phyloP scores from a whole-genome alignment of 2,797 vertebrate species.

The Chromobotia macracanthus region DNA sequence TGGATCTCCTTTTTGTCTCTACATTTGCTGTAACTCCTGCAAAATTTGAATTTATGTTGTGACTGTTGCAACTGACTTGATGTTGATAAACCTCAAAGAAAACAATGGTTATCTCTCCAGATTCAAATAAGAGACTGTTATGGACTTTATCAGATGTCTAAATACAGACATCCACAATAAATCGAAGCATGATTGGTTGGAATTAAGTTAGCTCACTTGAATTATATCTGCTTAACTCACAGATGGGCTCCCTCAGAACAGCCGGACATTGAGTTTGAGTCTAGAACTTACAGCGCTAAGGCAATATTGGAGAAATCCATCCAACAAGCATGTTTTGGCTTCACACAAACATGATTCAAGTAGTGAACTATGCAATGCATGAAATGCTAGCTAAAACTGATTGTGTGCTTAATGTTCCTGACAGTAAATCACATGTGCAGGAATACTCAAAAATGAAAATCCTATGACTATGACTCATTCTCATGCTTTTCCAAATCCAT shows the following conservation, averaged over 20 bases:
- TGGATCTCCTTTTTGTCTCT: conserved; percentile 68
- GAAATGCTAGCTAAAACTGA: conserved; percentile 72
- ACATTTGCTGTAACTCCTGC: conserved; percentile 81
- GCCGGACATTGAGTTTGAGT: conserved; percentile 84
- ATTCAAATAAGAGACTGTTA: conserved; percentile 84
- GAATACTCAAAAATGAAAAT: conserved; percentile 55
- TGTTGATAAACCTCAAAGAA: conserved; percentile 79
- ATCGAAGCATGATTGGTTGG: conserved; percentile 81
- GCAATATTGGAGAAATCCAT: conserved; percentile 78
- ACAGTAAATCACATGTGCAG: conserved; percentile 74
- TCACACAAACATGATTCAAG: conserved; percentile 65
- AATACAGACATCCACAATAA: conserved; percentile 84
- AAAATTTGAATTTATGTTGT: conserved; percentile 81
- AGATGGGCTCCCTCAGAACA: conserved; percentile 82
- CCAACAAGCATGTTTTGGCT: conserved; percentile 47
- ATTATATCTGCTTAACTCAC: conserved; percentile 86
- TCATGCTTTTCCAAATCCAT: neutral
- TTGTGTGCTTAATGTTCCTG: conserved; percentile 55
- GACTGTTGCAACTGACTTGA: conserved; percentile 81
- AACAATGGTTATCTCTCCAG: conserved; percentile 76
- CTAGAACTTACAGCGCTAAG: conserved; percentile 83
- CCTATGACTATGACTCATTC: neutral
- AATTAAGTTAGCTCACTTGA: conserved; percentile 87
- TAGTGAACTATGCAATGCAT: conserved; percentile 73
- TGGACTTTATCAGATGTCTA: conserved; percentile 84